phyloP scores from a whole-genome alignment of 2,113 vertebrate species.

The Tautogolabrus adspersus region DNA sequence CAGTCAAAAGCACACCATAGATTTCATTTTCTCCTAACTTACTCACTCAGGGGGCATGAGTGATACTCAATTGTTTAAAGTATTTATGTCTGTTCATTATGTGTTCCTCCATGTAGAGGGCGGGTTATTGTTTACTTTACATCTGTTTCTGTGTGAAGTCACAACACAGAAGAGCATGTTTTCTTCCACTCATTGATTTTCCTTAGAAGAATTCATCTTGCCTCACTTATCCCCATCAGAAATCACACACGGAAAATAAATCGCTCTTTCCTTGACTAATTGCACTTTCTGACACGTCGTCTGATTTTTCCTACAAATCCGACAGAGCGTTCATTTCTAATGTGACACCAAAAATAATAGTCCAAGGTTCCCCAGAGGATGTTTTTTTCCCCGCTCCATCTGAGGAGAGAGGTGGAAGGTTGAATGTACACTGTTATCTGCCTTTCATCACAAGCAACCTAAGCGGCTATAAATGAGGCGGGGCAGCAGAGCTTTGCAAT shows the following conservation, averaged over 20 bases:
- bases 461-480: constrained; percentile 61
- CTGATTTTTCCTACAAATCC: constrained; percentile 45
- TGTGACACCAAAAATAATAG: constrained; percentile 43
- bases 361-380: constrained; percentile 30
- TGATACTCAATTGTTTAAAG: background rate
- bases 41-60: background rate
- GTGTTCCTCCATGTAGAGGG: background rate
- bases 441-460: constrained; percentile 55
- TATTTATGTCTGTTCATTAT: constrained; percentile 1
- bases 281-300: constrained; percentile 45
- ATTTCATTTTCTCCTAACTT: background rate
- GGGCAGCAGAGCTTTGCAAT: constrained; percentile 77
- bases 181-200: constrained; percentile 56
- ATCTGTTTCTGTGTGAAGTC: constrained; percentile 27
- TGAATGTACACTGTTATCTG: constrained; percentile 60
- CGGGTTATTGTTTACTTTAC: constrained; percentile 39
- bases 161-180: constrained; percentile 52
- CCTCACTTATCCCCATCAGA: constrained; percentile 57
- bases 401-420: constrained; percentile 34
- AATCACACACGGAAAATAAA: constrained; percentile 39
- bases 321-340: constrained; percentile 33
- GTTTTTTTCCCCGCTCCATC: constrained; percentile 21
- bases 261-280: constrained; percentile 45
- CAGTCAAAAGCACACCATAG: no score
- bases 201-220: constrained; percentile 48